Base-by-base conservation (phyloP, 64 coral and sea anemone genomes). In the Dendrophyllia cribrosa region DNA sequence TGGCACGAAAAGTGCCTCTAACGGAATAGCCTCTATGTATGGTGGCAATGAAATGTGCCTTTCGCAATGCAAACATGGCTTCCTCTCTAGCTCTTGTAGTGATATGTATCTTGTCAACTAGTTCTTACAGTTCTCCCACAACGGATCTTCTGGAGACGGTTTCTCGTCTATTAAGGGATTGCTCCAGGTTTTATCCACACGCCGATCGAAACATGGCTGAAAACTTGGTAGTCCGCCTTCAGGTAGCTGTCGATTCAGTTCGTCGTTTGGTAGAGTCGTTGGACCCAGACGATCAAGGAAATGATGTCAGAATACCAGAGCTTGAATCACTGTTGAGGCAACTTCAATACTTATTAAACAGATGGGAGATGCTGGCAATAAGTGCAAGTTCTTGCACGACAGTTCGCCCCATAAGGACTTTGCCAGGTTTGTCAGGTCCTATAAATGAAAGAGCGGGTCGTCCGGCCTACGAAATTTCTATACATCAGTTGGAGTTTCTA, bases 241-340 rank as follows among this genome's bases (percentile, higher is more conserved):
- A n/a, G n/a, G n/a, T n/a, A 19, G 74, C 74, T 2, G 47, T 76
- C 47, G 74, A 76, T 76, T 76, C 47, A 16, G 74, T 76, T 76
- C 74, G 74, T 76, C 14, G 74, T 51, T 76, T 76, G 74, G 45
- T 76, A 15, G 47, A 50, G 45, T 76, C 15, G 47, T 76, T 76
- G 74, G 74, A 20, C 47, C 46, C 47, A n/a, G 74, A 51, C 14
- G 74, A 76, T 70, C 24, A 70, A 70, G 9, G 24, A 70, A 70
- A 10, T 34, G 67, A 34, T 24, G 67, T 70, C 24, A 25, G 24
- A 70, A 70, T 70, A 24, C 67, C n/a, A 24, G 67, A 24, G 9
- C 67, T 70, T 70, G 23, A 70, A 70, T 24, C 67, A 24, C 67
- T 70, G 67, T n/a, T 70, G 67, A 24, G 20, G 67, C 67, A 70